Conservation (phyloP, 2,888 invertebrate genomes). For the Plagodis dolabraria region DNA sequence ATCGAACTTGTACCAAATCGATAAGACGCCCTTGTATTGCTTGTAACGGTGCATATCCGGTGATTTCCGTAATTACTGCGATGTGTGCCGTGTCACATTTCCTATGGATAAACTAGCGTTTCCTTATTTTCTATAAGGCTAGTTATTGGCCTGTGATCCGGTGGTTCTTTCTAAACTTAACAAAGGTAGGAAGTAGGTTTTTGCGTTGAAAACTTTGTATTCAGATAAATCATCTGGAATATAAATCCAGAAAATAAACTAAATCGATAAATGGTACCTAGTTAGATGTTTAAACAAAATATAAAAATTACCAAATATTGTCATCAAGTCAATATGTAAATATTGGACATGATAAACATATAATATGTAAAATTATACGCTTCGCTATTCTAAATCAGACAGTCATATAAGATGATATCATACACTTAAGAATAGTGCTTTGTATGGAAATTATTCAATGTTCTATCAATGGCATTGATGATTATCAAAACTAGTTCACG, state of each 20-base stretch:
- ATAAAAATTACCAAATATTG: too few species aligned
- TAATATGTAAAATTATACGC: too few species aligned
- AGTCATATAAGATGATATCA: too few species aligned
- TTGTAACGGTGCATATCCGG: conserved; percentile 45
- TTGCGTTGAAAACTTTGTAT: not conserved
- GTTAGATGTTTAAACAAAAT: not conserved
- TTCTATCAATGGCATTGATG: too few species aligned
- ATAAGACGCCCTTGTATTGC: conserved; percentile 62
- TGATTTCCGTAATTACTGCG: conserved; percentile 42
- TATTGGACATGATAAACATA: too few species aligned
- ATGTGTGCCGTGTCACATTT: conserved; percentile 43
- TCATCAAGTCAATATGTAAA: too few species aligned
- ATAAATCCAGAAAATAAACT: not conserved
- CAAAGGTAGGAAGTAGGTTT: not conserved
- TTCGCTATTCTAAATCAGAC: too few species aligned
- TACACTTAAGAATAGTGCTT: too few species aligned
- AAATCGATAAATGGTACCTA: too few species aligned
- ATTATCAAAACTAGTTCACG: too few species aligned
- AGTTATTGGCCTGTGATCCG: conserved; percentile 18
- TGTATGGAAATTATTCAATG: too few species aligned
- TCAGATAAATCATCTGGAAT: not conserved
- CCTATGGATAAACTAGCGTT: conserved; percentile 34
- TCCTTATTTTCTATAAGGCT: conserved; percentile 28
- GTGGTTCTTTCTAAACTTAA: conserved; percentile 8
- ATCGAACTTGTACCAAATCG: conserved; percentile 64